Conservation (phyloP, 2,888 invertebrate species). For the Neocrepidodera transversa region DNA sequence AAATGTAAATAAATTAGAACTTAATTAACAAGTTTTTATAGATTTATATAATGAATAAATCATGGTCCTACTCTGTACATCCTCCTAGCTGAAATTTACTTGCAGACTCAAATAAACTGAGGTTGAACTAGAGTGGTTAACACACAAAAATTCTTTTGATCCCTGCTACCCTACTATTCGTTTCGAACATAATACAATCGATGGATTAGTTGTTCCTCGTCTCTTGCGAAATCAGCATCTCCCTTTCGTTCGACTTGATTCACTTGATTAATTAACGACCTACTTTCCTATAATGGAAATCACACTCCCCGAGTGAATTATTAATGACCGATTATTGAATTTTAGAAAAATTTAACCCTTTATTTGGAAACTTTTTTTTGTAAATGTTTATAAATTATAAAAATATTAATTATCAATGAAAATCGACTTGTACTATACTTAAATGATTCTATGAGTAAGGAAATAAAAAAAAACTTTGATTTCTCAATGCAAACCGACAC, state of each 20-base stretch:
- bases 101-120: slow-evolving; percentile 18
- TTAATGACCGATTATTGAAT: no score
- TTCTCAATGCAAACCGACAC: no score
- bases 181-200: slow-evolving; percentile 5
- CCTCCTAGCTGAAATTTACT: slow-evolving; percentile 9
- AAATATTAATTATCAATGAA: no score
- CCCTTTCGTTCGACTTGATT: not conserved
- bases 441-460: no score
- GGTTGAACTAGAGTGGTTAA: slow-evolving; percentile 16
- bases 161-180: slow-evolving; percentile 1
- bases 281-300: slow-evolving; percentile 6
- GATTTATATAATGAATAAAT: no score
- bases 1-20: no score
- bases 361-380: no score
- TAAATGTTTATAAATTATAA: no score
- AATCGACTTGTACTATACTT: no score
- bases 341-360: no score
- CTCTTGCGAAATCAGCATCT: slow-evolving; percentile 1
- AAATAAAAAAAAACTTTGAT: no score
- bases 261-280: slow-evolving; percentile 10
- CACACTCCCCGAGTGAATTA: not conserved
- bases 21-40: no score
- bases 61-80: slow-evolving; percentile 9
- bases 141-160: slow-evolving; percentile 14
- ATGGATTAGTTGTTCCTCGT: slow-evolving; percentile 8